These are phyloP conservation scores for Drosophila prolongata DNA, from an alignment of 2,888 invertebrate species.

Conservation along the genomic window DNA sequence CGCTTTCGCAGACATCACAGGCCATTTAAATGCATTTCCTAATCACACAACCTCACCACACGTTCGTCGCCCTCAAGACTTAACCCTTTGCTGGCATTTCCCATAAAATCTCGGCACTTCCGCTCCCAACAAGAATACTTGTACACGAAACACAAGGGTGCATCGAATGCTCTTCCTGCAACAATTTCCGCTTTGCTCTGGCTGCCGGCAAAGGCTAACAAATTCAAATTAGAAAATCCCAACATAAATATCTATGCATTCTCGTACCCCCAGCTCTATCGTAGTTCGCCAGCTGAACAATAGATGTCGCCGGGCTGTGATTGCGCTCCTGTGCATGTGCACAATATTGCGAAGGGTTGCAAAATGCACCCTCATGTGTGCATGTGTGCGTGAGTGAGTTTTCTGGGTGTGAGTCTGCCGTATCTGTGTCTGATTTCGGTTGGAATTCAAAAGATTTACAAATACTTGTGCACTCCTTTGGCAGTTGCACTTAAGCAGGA, in stretches of 20 bases:
- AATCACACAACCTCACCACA: constrained; percentile 49
- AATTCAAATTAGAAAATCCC: constrained; percentile 77
- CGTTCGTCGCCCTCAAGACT: constrained; percentile 36
- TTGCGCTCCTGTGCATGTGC: constrained; percentile 52
- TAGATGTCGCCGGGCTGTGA: constrained; percentile 74
- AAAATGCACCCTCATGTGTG: constrained; percentile 74
- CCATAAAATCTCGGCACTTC: constrained; percentile 73
- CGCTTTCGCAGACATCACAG: constrained; percentile 12
- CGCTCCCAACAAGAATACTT: constrained; percentile 45
- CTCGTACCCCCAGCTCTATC: constrained; percentile 1
- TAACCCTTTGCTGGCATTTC: constrained; percentile 63
- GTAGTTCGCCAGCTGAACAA: constrained; percentile 69
- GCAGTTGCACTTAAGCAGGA: constrained; percentile 72
- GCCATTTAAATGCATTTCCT: constrained; percentile 40
- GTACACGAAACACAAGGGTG: constrained; percentile 35
- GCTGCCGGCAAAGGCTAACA: constrained; percentile 46
- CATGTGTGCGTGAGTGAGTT: constrained; percentile 31
- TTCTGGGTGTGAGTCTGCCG: constrained; percentile 9
- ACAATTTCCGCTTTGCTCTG: constrained; percentile 69
- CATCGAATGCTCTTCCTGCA: constrained; percentile 71
- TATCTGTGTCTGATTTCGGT: constrained; percentile 62
- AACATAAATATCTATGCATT: constrained; percentile 75
- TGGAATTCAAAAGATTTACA: constrained; percentile 80
- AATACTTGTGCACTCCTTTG: constrained; percentile 70
- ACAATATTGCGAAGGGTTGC: constrained; percentile 62